Evolutionary conservation across 1,140 invertebrate species (phyloP).

Genomic region (Polypedilum vanderplanki): DNA sequence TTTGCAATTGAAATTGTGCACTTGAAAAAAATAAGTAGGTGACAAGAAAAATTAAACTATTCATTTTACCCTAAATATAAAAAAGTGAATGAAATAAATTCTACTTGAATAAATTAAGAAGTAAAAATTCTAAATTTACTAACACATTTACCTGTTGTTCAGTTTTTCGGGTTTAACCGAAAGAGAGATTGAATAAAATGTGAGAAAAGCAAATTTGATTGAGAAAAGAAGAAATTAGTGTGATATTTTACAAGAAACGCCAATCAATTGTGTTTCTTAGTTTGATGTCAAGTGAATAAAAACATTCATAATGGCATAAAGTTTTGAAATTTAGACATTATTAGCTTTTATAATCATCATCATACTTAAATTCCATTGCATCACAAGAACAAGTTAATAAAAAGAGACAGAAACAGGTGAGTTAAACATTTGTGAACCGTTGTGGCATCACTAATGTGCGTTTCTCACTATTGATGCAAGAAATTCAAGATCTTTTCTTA

Average conservation of each 20-base stretch:
- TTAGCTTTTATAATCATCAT: background rate
- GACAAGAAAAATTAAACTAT: background rate
- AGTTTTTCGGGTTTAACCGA: background rate
- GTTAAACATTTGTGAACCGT: background rate
- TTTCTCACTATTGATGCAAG: background rate
- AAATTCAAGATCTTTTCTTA: background rate
- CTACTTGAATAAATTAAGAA: background rate
- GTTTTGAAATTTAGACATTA: background rate
- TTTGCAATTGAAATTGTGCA: background rate
- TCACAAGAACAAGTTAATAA: too few relatives aligned
- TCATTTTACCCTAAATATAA: background rate
- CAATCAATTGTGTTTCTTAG: background rate
- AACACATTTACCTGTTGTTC: background rate
- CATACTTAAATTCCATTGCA: background rate
- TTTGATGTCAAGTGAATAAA: background rate
- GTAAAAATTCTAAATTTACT: conserved; percentile 13
- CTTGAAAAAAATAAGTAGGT: background rate
- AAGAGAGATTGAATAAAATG: background rate
- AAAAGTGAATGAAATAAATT: background rate
- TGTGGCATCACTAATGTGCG: background rate
- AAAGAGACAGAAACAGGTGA: background rate
- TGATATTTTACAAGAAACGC: background rate
- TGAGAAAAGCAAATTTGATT: background rate
- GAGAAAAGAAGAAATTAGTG: background rate
- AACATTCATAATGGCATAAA: background rate